These are phyloP conservation scores for Ennomos erosarius DNA, from an alignment of 2,888 invertebrate species.

Conservation along the genomic window DNA sequence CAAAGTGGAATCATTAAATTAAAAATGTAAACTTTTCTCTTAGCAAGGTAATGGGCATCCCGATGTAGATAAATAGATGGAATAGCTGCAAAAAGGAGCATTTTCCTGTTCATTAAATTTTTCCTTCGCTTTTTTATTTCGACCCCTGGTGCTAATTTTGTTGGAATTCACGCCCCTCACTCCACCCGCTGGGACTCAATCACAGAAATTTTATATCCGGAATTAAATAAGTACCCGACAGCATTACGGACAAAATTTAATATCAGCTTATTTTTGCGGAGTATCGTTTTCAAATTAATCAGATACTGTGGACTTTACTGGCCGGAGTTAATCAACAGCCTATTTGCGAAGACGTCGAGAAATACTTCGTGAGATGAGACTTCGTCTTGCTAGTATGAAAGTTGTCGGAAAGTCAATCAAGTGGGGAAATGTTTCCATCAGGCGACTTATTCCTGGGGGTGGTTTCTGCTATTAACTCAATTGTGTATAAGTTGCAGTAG, in stretches of 20 bases:
- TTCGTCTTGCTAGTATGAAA: constrained; percentile 29
- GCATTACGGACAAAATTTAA: constrained; percentile 81
- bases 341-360: constrained; percentile 20
- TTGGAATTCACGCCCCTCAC: constrained; percentile 86
- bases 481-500: constrained; percentile 79
- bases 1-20: constrained; percentile 87
- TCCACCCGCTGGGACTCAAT: constrained; percentile 84
- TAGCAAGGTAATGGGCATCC: constrained; percentile 86
- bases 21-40: constrained; percentile 86
- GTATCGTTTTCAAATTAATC: constrained; percentile 53
- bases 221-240: constrained; percentile 85
- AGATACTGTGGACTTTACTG: constrained; percentile 28
- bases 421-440: constrained; percentile 77
- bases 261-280: constrained; percentile 78
- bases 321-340: constrained; percentile 25
- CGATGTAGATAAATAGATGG: constrained; percentile 86
- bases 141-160: constrained; percentile 86
- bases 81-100: constrained; percentile 86
- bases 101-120: constrained; percentile 87
- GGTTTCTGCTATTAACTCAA: constrained; percentile 81
- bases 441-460: constrained; percentile 77
- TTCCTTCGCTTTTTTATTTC: constrained; percentile 86
- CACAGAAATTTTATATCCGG: constrained; percentile 86
- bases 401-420: constrained; percentile 60
- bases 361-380: constrained; percentile 22